Conservation (phyloP, 2,888 invertebrate genomes). For the Papilio gigon region DNA sequence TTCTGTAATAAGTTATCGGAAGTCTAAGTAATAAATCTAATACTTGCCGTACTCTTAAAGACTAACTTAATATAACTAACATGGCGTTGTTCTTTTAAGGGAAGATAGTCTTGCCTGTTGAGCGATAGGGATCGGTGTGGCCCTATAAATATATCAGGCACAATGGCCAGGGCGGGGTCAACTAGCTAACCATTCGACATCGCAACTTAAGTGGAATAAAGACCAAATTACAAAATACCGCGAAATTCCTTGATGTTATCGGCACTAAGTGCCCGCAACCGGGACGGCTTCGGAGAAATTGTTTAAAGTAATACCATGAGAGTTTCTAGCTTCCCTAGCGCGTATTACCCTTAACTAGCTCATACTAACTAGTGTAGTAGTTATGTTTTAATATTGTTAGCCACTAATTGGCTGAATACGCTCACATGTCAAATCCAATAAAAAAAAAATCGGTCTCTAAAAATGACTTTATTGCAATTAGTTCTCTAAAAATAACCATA, state of each 20-base stretch:
- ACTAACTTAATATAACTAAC: constrained; percentile 12
- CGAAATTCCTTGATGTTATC: constrained; percentile 37
- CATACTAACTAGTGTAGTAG: not conserved
- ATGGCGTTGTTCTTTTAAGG: constrained; percentile 4
- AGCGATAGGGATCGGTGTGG: constrained; percentile 27
- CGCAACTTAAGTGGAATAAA: constrained; percentile 36
- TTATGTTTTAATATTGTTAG: not conserved
- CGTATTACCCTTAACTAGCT: constrained; percentile 13
- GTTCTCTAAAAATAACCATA: not conserved
- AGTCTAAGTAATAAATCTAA: constrained; percentile 14
- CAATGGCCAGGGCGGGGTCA: constrained; percentile 37
- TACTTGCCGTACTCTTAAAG: not conserved
- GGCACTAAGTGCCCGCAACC: constrained; percentile 29
- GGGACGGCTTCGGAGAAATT: constrained; percentile 36
- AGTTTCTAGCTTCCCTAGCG: constrained; percentile 32
- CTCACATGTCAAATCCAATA: too few species aligned
- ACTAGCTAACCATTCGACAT: constrained; percentile 33
- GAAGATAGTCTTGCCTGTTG: constrained; percentile 16
- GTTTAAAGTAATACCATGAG: constrained; percentile 32
- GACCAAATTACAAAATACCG: constrained; percentile 41
- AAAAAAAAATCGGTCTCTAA: too few species aligned
- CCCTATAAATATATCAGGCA: constrained; percentile 33
- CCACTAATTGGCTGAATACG: too few species aligned
- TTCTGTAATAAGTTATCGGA: too few species aligned
- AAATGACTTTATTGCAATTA: not conserved